These are phyloP conservation scores for Drosophila setosimentum DNA, from an alignment of 2,888 invertebrate genomes.

Conservation along the genomic window DNA sequence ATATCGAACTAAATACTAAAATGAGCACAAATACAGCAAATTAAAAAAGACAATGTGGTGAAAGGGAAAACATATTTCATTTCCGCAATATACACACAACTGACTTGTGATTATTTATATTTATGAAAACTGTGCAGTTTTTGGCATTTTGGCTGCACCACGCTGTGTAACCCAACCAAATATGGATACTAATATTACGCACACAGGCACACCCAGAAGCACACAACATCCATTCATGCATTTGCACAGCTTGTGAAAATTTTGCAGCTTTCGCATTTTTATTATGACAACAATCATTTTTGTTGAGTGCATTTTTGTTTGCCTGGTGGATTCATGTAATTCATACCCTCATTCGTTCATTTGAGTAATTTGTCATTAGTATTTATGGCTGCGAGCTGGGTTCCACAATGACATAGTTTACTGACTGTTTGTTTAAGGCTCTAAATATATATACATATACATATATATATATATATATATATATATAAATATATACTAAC, in stretches of 20 bases:
- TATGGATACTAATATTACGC: slow-evolving; percentile 11
- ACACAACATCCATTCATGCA: not conserved
- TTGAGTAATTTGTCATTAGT: slow-evolving; percentile 25
- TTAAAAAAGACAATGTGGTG: not conserved
- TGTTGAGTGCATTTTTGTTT: slow-evolving; percentile 1
- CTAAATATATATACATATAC: slow-evolving; percentile 12
- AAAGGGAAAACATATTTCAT: slow-evolving; percentile 36
- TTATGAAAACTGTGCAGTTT: slow-evolving; percentile 41
- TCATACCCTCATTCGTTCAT: slow-evolving; percentile 1
- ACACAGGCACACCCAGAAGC: slow-evolving; percentile 5
- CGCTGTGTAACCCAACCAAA: slow-evolving; percentile 32
- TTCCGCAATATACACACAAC: slow-evolving; percentile 56
- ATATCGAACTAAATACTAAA: slow-evolving; percentile 5
- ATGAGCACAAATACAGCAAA: not conserved
- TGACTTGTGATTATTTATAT: slow-evolving; percentile 65
- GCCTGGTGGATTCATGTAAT: slow-evolving; percentile 2
- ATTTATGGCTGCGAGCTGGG: slow-evolving; percentile 14
- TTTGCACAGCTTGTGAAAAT: slow-evolving; percentile 32
- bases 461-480: slow-evolving; percentile 2
- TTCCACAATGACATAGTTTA: slow-evolving; percentile 10
- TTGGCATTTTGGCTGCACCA: slow-evolving; percentile 37
- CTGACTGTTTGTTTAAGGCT: slow-evolving; percentile 28
- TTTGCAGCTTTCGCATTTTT: slow-evolving; percentile 16
- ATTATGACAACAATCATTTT: slow-evolving; percentile 26
- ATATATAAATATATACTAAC: no score